These are phyloP conservation scores for Cebus imitator DNA, from an alignment of 2,113 vertebrate species.

Conservation along the genomic window DNA sequence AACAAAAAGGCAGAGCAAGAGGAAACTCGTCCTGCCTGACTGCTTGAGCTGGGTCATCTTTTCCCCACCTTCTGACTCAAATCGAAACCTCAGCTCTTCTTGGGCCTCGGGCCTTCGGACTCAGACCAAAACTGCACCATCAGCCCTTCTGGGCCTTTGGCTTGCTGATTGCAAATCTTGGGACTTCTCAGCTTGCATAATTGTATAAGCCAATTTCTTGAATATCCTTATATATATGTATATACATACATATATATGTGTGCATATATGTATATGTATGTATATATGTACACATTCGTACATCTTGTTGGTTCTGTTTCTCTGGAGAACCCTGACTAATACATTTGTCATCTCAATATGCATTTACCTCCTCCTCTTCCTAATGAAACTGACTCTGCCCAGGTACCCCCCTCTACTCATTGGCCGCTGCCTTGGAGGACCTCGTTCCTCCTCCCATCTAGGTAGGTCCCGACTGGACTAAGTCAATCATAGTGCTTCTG, in stretches of 20 bases:
- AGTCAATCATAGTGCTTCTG: neutral
- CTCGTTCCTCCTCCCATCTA: neutral
- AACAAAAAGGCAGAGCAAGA: neutral
- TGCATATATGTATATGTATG: no score
- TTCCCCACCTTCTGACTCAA: no score
- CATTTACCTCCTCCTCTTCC: neutral
- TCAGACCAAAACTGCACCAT: no score
- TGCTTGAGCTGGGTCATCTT: neutral
- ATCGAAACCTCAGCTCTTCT: neutral
- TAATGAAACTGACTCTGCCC: neutral
- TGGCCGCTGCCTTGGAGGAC: neutral
- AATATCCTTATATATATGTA: neutral
- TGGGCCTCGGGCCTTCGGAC: neutral
- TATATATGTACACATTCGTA: neutral
- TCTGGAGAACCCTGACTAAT: neutral
- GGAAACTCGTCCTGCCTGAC: neutral
- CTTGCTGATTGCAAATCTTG: neutral
- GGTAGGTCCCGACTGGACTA: neutral
- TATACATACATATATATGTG: neutral
- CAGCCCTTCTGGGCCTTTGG: neutral
- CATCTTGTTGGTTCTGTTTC: neutral
- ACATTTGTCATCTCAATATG: no score
- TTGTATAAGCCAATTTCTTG: neutral
- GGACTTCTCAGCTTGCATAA: neutral
- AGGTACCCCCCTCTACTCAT: neutral